Evolutionary conservation across 2,888 invertebrate genomes (phyloP), one percentile per base, ranked within the genome.

Genomic region (Hofmannophila pseudospretella): DNA sequence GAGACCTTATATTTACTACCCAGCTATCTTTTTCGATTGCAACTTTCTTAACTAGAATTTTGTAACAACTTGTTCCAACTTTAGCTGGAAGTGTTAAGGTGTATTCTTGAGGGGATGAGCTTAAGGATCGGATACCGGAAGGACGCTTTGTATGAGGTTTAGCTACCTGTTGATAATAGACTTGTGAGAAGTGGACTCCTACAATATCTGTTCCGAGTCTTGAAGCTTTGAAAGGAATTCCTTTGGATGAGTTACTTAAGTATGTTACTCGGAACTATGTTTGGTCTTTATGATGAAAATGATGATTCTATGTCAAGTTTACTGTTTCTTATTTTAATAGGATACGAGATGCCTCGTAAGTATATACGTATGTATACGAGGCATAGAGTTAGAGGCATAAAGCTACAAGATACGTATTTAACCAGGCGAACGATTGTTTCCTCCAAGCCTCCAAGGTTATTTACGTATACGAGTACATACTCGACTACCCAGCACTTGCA

Each of bases 81-180:
- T n/a, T 67, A 52, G 30, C 0, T 0, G 0, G 2, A 10, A 1
- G 4, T 0, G 0, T n/a, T 66, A 71, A 37, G 40, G 58, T 51
- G n/a, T 22, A 23, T 43, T 63, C 61, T 64, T 8, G 31, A 12
- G 20, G 36, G 42, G 31, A n/a, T 7, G 1, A 7, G 13, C 22
- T 13, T 29, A 12, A 37, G 39, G 45, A 53, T 68, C 62, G 70
- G 66, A 75, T 74, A 70, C 84, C 81, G 85, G 85, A 85, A 85
- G 84, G 67, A 77, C 69, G 67, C 63, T 73, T 78, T 82, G 76
- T 74, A 53, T 69, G 63, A 61, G 64, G 64, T 65, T 73, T 72
- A 61, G 71, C 80, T 85, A 85, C 85, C 85, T 85, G 85, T 82
- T 80, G 81, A 77, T 81, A 78, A 80, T 78, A 65, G 68, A 67